Base-by-base conservation (phyloP, 2,113 vertebrate species). In the Lagopus muta region DNA sequence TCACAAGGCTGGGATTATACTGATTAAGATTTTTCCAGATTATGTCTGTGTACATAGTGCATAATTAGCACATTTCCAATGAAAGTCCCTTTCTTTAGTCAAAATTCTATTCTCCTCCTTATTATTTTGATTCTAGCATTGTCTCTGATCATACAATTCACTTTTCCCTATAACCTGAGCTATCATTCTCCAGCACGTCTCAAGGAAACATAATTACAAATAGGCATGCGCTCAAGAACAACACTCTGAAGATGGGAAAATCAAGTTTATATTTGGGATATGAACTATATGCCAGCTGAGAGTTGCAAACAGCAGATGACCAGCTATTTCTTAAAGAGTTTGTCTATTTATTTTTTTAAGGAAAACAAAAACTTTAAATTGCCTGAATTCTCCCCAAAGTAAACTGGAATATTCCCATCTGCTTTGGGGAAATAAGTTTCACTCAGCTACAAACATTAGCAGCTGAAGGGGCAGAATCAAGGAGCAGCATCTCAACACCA, bases 191-290 rank as follows among this genome's bases (percentile, higher is more conserved):
- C 82, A 57, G 34, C 36, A 22, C 15, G 7, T 8, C 8, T 54
- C 48, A 77, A 67, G 25, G 17, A 71, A 27, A 28, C 19, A 1
- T 30, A 36, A 72, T 38, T 66, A 32, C 60, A 62, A 86, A 67
- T 10, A 82, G 40, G 45, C 6, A 48, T 45, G 21, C 17, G 25
- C 34, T 77, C 34, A 15, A 0, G 0, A 48, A 15, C 19, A 13
- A 50, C 27, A 73, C 16, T 5, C 22, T 38, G 22, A 57, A 34
- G 6, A 52, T 3, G 6, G 47, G 25, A 58, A 86, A 45, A 5
- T n/a, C 36, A n/a, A 28, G 10, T 61, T 80, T 67, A 32, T 36
- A 57, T 21, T 4, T 12, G 3, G 4, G 24, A 57, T 76, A 25
- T 4, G 42, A 80, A 67, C 1, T 19, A 24, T 5, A 82, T 25